Evolutionary conservation across 1,140 invertebrate genomes (phyloP).

Genomic region (Amphibalanus amphitrite): DNA sequence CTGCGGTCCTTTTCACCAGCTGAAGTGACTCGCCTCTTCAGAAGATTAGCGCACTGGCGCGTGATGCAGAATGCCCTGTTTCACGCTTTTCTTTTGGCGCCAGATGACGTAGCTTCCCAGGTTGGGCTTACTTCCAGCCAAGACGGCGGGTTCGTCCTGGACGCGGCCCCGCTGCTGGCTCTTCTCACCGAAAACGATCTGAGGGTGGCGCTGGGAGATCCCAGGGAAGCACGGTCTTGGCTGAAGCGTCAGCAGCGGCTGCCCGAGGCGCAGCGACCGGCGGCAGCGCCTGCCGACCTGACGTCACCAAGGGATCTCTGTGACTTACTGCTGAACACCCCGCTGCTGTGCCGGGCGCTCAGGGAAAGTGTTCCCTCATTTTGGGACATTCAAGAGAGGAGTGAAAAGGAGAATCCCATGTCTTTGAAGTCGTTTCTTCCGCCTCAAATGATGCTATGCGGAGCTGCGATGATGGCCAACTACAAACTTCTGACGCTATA

Average conservation of each 20-base stretch:
- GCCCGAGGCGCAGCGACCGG: background rate
- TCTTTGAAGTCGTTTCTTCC: too few species aligned
- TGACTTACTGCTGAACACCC: background rate
- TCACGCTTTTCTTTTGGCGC: background rate
- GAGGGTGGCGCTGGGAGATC: background rate
- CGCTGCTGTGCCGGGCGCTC: background rate
- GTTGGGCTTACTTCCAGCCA: background rate
- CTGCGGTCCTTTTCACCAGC: background rate
- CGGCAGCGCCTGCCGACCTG: background rate
- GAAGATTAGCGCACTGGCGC: too few species aligned
- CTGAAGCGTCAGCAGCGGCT: background rate
- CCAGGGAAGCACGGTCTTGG: background rate
- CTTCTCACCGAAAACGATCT: background rate
- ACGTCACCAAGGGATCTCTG: background rate
- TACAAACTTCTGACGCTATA: too few species aligned
- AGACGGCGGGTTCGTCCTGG: background rate
- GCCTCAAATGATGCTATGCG: too few species aligned
- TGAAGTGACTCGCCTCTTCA: background rate
- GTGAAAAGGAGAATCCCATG: too few species aligned
- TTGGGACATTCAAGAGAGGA: too few species aligned
- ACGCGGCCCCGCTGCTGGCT: background rate
- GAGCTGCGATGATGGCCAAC: too few species aligned
- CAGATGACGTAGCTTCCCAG: background rate
- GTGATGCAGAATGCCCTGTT: background rate
- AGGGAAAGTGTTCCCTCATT: slow-evolving; percentile 9